phyloP scores from a whole-genome alignment of 2,888 invertebrate genomes.

The Perithous albicinctus region DNA sequence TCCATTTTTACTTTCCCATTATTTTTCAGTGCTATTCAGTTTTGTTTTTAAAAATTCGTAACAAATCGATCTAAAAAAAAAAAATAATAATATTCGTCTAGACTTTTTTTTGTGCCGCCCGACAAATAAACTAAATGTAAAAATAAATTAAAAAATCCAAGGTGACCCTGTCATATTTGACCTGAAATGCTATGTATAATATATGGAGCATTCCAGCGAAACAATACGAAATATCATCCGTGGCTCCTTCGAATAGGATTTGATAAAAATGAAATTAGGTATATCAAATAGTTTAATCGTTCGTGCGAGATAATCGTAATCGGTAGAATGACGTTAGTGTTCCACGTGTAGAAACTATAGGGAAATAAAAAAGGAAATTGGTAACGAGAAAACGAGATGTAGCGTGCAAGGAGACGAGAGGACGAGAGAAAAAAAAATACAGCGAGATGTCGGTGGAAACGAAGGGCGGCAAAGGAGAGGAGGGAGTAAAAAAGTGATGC shows the following conservation, averaged over 20 bases:
- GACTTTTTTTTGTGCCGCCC: no score
- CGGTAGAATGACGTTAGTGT: not conserved
- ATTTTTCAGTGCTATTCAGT: no score
- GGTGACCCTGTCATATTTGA: no score
- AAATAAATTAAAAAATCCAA: no score
- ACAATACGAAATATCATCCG: not conserved
- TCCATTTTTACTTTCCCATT: no score
- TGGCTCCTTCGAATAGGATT: not conserved
- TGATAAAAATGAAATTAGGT: slow-evolving; percentile 11
- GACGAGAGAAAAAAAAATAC: slow-evolving; percentile 11
- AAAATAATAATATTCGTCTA: no score
- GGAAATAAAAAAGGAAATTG: slow-evolving; percentile 46
- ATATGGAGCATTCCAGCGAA: not conserved
- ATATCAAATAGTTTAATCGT: slow-evolving; percentile 24
- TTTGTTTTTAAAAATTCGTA: no score
- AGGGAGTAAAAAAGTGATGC: slow-evolving; percentile 80
- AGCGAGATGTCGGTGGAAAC: slow-evolving; percentile 49
- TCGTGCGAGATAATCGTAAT: slow-evolving; percentile 47
- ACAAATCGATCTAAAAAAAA: no score
- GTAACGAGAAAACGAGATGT: slow-evolving; percentile 15
- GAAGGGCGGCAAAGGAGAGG: slow-evolving; percentile 60
- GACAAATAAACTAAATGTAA: no score
- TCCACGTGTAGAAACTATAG: slow-evolving; percentile 16
- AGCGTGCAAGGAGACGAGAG: slow-evolving; percentile 2
- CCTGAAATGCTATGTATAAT: no score